Conservation (phyloP, 2,888 invertebrate genomes). For the Nebria brevicollis region DNA sequence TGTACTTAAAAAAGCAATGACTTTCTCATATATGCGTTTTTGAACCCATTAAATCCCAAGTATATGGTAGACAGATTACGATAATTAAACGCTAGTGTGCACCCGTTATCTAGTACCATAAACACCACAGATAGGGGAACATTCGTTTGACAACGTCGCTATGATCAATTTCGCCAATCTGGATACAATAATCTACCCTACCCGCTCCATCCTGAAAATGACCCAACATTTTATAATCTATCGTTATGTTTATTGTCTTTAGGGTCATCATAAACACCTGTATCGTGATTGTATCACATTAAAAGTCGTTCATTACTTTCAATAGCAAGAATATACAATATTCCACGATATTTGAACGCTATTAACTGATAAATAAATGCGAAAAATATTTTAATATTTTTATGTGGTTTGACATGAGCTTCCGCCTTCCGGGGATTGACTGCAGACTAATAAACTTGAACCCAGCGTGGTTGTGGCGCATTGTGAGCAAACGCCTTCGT, state of each 20-base stretch:
- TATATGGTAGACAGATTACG: conserved; percentile 31
- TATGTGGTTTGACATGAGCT: not conserved
- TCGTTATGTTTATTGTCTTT: conserved; percentile 18
- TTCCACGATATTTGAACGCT: no score
- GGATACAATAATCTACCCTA: conserved; percentile 3
- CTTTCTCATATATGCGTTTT: not conserved
- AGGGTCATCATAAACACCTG: conserved; percentile 17
- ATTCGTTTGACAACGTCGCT: not conserved
- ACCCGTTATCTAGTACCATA: conserved; percentile 6
- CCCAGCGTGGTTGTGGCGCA: conserved; percentile 19
- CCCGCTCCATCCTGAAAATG: not conserved
- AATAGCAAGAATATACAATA: not conserved
- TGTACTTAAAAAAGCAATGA: not conserved
- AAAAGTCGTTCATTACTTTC: not conserved
- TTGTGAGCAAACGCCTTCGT: conserved; percentile 23
- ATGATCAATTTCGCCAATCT: conserved; percentile 2
- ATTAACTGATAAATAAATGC: not conserved
- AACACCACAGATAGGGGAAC: conserved; percentile 19
- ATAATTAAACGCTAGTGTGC: conserved; percentile 22
- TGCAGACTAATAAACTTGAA: conserved; percentile 13
- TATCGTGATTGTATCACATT: conserved; percentile 11
- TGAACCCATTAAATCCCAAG: conserved; percentile 2
- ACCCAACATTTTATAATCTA: conserved; percentile 14
- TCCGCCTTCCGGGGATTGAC: not conserved
- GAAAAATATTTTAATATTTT: not conserved